A percentile compares a stretch with the other conserved stretches of the same genome.
Conservation (phyloP, 1,140 invertebrate genomes). For the Agraylea sexmaculata region DNA sequence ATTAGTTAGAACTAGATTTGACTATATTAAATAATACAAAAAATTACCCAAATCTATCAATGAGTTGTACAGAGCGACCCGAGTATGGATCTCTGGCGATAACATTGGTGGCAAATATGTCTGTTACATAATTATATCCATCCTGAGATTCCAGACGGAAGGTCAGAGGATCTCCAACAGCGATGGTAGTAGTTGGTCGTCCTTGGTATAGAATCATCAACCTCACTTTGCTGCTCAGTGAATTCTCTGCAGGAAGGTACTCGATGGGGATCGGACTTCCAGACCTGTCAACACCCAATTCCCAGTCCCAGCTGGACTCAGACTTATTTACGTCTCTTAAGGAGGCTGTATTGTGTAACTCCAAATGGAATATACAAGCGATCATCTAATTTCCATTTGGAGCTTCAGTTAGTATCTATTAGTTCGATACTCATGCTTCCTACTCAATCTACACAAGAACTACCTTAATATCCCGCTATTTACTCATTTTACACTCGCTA, state of each 20-base stretch:
- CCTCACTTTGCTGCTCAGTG: conserved; percentile 74
- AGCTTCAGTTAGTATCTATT: too few relatives aligned
- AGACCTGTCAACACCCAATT: conserved; percentile 48
- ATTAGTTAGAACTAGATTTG: neutral
- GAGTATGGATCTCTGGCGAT: conserved; percentile 89
- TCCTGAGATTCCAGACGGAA: conserved; percentile 82
- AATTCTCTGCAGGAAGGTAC: conserved; percentile 81
- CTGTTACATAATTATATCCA: conserved; percentile 76
- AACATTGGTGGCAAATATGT: conserved; percentile 88
- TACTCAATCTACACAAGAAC: too few relatives aligned
- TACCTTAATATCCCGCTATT: too few relatives aligned
- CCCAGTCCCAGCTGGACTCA: conserved; percentile 35
- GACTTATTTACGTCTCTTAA: conserved; percentile 25
- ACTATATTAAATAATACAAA: too few relatives aligned
- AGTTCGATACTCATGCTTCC: too few relatives aligned
- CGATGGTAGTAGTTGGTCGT: conserved; percentile 82
- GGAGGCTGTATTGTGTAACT: too few relatives aligned
- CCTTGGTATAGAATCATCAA: conserved; percentile 79
- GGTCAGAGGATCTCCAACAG: conserved; percentile 85
- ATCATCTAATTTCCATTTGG: too few relatives aligned
- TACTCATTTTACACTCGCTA: too few relatives aligned
- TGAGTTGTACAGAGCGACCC: conserved; percentile 76
- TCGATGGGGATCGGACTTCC: conserved; percentile 85
- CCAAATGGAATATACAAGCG: too few relatives aligned
- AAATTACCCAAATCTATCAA: conserved; percentile 75